Percentiles rank a stretch among this genome's conserved stretches.
phyloP scores from a whole-genome alignment of 2,888 invertebrate species.

The Epistrophella euchroma region DNA sequence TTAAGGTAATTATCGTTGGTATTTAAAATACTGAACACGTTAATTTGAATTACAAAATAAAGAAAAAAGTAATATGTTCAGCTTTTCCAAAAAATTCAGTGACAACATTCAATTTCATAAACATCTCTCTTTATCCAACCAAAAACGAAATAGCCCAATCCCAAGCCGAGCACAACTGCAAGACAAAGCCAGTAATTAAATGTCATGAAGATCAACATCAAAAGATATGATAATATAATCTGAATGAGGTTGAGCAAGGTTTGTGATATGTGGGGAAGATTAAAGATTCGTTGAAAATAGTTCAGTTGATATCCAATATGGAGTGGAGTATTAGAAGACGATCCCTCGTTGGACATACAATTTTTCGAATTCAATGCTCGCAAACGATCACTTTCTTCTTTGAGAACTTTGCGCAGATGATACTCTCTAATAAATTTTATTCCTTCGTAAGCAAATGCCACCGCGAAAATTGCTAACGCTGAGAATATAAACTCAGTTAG shows the following conservation, averaged over 20 bases:
- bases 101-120: conserved; percentile 81
- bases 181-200: conserved; percentile 83
- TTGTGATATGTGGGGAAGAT: conserved; percentile 80
- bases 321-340: conserved; percentile 78
- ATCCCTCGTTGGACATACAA: conserved; percentile 50
- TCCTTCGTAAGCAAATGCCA: conserved; percentile 97
- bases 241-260: conserved; percentile 81
- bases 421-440: conserved; percentile 91
- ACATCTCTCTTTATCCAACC: conserved; percentile 81
- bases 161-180: conserved; percentile 81
- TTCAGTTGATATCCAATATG: conserved; percentile 65
- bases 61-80: not conserved
- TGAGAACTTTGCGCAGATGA: conserved; percentile 77
- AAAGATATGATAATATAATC: conserved; percentile 81
- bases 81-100: conserved; percentile 42
- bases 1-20: conserved; percentile 44
- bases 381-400: conserved; percentile 77
- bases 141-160: conserved; percentile 82
- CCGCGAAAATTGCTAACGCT: conserved; percentile 93
- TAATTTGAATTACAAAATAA: not conserved
- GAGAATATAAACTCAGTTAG: conserved; percentile 93
- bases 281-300: conserved; percentile 78
- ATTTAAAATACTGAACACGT: conserved; percentile 27
- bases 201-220: conserved; percentile 83
- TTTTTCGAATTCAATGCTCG: conserved; percentile 77